These are phyloP conservation scores for Cynopterus sphinx DNA, from an alignment of 2,797 vertebrate species.

Conservation along the genomic window DNA sequence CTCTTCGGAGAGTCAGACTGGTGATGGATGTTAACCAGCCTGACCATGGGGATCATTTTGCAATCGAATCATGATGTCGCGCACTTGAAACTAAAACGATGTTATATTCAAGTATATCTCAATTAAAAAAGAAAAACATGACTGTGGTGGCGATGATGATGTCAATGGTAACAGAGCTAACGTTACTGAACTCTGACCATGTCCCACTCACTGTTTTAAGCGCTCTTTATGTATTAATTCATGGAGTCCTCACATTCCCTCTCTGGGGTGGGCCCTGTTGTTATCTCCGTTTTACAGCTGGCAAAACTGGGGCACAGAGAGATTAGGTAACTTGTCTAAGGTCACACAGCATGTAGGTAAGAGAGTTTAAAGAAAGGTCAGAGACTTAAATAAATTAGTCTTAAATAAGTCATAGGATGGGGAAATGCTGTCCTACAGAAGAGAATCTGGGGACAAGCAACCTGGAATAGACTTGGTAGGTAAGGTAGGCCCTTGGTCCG, in stretches of 20 bases:
- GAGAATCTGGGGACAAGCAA: not conserved
- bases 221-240: not conserved
- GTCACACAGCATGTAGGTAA: not conserved
- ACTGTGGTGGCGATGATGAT: not conserved
- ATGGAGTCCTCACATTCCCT: not conserved
- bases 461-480: not conserved
- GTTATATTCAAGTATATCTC: not conserved
- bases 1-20: not conserved
- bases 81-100: not conserved
- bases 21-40: not conserved
- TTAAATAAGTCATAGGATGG: not conserved
- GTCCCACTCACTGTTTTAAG: not conserved
- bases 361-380: not conserved
- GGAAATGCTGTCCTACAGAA: not conserved
- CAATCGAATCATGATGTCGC: not conserved
- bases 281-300: not conserved
- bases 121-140: not conserved
- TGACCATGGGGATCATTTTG: not conserved
- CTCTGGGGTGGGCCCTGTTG: not conserved
- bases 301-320: conserved; percentile 4
- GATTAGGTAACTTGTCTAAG: not conserved
- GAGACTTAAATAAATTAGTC: not conserved
- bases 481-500: not conserved
- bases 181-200: not conserved
- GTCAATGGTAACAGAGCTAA: not conserved